phyloP scores from a whole-genome alignment of 2,797 vertebrate genomes.

The Gymnopithys bicolor region DNA sequence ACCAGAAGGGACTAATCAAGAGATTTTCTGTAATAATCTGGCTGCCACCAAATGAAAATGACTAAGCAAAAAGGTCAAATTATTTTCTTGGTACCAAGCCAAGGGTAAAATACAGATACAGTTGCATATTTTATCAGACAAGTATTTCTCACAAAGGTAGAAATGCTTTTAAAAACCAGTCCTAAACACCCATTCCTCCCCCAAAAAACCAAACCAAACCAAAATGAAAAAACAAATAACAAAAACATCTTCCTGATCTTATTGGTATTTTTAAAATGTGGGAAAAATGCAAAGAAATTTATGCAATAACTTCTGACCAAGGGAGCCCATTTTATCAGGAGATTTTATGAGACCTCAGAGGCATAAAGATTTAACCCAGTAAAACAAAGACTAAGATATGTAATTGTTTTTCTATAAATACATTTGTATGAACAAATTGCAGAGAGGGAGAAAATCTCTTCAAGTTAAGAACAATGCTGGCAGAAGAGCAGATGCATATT shows the following conservation, averaged over 20 bases:
- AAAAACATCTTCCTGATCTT: background rate
- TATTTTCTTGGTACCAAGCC: background rate
- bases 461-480: background rate
- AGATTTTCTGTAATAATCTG: background rate
- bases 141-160: background rate
- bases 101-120: background rate
- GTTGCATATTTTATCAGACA: background rate
- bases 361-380: background rate
- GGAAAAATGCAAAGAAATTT: background rate
- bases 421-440: background rate
- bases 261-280: background rate
- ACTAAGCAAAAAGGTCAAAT: background rate
- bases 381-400: background rate
- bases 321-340: background rate
- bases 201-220: background rate
- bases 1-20: background rate
- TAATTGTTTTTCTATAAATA: slow-evolving; percentile 40
- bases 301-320: background rate
- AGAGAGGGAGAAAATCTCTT: background rate
- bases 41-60: background rate
- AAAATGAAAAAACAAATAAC: background rate
- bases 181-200: accelerated
- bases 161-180: background rate
- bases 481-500: background rate
- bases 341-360: background rate